These are phyloP conservation scores for Tursiops truncatus DNA, from an alignment of 2,113 vertebrate genomes.

Conservation along the genomic window DNA sequence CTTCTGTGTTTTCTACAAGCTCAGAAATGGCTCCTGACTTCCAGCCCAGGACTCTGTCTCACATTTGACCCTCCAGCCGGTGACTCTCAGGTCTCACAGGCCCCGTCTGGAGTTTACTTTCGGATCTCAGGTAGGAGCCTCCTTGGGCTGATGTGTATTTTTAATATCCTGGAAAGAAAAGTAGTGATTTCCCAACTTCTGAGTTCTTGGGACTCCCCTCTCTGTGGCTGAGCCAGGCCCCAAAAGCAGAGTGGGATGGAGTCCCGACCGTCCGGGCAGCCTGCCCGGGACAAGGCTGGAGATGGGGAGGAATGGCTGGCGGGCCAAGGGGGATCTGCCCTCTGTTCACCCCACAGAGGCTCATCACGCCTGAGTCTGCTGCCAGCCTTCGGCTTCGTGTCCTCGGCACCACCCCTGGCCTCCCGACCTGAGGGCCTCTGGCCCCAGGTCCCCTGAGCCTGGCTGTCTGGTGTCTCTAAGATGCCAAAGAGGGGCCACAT, in stretches of 20 bases:
- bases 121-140: not conserved
- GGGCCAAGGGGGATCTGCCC: not conserved
- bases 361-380: accelerated
- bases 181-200: not conserved
- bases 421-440: not conserved
- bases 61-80: not conserved
- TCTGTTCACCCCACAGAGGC: not conserved
- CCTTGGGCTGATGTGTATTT: not conserved
- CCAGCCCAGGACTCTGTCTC: not conserved
- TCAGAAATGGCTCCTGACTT: not conserved
- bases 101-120: not conserved
- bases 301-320: not conserved
- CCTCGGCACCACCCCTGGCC: too few species aligned
- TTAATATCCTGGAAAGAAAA: not conserved
- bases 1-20: not conserved
- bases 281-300: not conserved
- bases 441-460: not conserved
- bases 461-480: not conserved
- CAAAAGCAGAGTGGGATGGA: not conserved
- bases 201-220: not conserved
- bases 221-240: accelerated
- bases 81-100: not conserved
- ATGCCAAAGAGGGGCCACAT: not conserved
- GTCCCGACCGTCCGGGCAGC: not conserved
- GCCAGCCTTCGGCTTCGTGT: not conserved